Base-by-base conservation (phyloP, 2,113 vertebrate genomes). In the Perccottus glenii region DNA sequence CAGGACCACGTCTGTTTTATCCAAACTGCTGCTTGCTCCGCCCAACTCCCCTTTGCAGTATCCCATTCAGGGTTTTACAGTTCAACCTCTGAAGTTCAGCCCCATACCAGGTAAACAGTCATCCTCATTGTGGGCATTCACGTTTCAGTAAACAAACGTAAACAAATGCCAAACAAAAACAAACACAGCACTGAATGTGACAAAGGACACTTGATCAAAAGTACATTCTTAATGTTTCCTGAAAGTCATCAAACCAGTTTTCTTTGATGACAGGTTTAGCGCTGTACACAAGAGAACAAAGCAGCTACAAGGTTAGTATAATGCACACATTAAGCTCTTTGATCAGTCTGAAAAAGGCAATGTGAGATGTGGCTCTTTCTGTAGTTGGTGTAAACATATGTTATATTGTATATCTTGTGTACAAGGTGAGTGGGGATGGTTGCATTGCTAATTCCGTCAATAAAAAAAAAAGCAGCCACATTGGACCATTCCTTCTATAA, bases 31-130 rank as follows among this genome's bases (percentile, higher is more conserved):
- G 14, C 19, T 83, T n/a, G 79, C 85, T 51, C 42, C 6, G 16
- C 47, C 83, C 11, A 89, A 89, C 12, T 85, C 85, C 32, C 87
- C 87, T 9, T 72, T 89, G 49, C 79, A 82, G 50, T 89, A 87
- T 63, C 87, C 87, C 3, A 81, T 75, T 36, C 77, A 85, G n/a
- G 87, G 87, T 11, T 19, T 85, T 8, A 77, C 4, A 16, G 79
- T 86, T 1, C 44, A 5, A 0, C 87, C 85, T 32, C 53, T 84
- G 56, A 70, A 35, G 57, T 19, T 57, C 38, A 74, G 38, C 42
- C 27, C n/a, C 1, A 70, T 87, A 14, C 83, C 63, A 81, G 85
- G 86, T 88, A 78, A 5, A 44, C n/a, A 16, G 6, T 9, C n/a
- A 46, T 2, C 10, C 8, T 35, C 19, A 14, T 2, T 1, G 11